These are phyloP conservation scores for Hesperophylax magnus DNA, from an alignment of 1,140 invertebrate genomes.

Conservation along the genomic window DNA sequence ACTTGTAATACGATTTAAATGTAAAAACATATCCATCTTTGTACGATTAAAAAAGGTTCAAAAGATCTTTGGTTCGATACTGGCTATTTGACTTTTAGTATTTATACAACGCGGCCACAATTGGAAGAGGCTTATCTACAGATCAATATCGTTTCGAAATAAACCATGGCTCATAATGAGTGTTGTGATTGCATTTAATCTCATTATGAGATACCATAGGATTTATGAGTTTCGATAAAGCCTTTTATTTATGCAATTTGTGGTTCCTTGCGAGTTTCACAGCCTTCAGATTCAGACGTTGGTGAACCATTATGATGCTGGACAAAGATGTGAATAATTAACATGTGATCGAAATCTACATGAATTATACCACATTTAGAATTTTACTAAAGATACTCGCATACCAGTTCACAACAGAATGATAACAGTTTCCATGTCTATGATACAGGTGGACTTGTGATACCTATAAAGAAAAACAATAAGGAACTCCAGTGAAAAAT, in stretches of 20 bases:
- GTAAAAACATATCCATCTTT: conserved; percentile 53
- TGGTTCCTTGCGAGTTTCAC: not conserved
- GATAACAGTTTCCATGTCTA: too few species aligned
- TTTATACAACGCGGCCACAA: conserved; percentile 40
- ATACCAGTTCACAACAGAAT: too few species aligned
- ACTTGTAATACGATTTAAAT: conserved; percentile 56
- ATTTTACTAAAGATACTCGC: too few species aligned
- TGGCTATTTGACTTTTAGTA: conserved; percentile 41
- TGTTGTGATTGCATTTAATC: conserved; percentile 38
- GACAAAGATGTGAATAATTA: too few species aligned
- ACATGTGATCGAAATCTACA: too few species aligned
- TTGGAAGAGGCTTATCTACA: conserved; percentile 49
- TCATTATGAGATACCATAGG: conserved; percentile 9
- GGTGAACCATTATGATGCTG: too few species aligned
- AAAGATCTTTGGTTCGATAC: conserved; percentile 48
- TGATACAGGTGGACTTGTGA: too few species aligned
- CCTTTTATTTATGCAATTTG: conserved; percentile 22
- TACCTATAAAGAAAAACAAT: too few species aligned
- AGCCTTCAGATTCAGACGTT: too few species aligned
- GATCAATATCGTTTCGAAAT: conserved; percentile 49
- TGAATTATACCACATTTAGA: too few species aligned
- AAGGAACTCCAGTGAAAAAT: too few species aligned
- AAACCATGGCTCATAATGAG: conserved; percentile 34
- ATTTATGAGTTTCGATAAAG: conserved; percentile 17
- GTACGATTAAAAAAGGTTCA: conserved; percentile 54